phyloP scores from a whole-genome alignment of 2,797 vertebrate species.

The Myripristis murdjan region DNA sequence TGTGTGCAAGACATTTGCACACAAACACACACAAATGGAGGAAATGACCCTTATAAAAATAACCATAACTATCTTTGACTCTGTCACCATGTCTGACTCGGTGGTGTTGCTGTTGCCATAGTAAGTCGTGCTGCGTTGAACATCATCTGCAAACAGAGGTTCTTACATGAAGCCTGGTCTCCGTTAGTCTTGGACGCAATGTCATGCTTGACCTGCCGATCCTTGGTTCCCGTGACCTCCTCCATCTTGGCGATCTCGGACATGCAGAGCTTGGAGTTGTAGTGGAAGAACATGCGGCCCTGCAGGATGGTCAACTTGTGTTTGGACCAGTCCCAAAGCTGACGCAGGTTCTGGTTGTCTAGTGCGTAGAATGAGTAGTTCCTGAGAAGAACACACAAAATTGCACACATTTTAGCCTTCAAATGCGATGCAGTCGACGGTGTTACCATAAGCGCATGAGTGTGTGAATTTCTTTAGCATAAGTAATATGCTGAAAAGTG shows the following conservation, averaged over 20 bases:
- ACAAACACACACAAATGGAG: conserved; percentile 49
- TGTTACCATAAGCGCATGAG: conserved; percentile 30
- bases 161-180: conserved; percentile 97
- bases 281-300: conserved; percentile 97
- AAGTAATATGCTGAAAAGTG: too few species aligned
- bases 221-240: conserved; percentile 92
- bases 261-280: conserved; percentile 97
- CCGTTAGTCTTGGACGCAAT: conserved; percentile 95
- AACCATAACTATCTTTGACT: conserved; percentile 36
- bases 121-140: conserved; percentile 31
- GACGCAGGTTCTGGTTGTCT: conserved; percentile 97
- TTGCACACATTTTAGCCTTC: background rate
- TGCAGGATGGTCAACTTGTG: conserved; percentile 94
- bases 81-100: conserved; percentile 14
- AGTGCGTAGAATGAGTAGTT: conserved; percentile 97
- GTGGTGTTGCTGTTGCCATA: conserved; percentile 34
- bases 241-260: conserved; percentile 95
- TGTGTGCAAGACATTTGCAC: conserved; percentile 44
- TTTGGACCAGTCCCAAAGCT: conserved; percentile 99
- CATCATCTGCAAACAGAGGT: conserved; percentile 1
- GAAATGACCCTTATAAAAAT: conserved; percentile 68
- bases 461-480: conserved; percentile 35
- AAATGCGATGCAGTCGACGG: conserved; percentile 9
- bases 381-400: conserved; percentile 74
- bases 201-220: conserved; percentile 90